A percentile compares a stretch with the other conserved stretches of the same genome.
Conservation (phyloP, 2,113 vertebrate species). For the Sigmodon hispidus region DNA sequence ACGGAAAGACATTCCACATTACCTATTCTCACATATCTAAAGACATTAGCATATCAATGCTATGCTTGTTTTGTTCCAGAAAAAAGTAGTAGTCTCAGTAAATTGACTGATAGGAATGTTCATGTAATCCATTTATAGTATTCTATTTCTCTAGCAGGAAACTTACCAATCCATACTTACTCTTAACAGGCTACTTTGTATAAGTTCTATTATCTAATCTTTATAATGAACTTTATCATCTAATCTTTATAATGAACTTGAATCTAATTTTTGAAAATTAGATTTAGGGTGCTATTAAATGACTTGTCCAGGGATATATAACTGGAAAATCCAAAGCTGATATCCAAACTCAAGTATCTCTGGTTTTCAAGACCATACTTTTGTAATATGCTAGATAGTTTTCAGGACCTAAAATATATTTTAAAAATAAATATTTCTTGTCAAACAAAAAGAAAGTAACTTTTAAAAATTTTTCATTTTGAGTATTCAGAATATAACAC, state of each 20-base stretch:
- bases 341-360: not conserved
- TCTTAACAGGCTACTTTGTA: slow-evolving; percentile 11
- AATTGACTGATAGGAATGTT: not conserved
- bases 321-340: slow-evolving; percentile 44
- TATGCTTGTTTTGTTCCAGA: slow-evolving; percentile 32
- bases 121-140: not conserved
- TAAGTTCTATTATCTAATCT: slow-evolving; percentile 15
- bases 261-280: too few species aligned
- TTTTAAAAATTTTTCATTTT: slow-evolving; percentile 1
- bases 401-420: not conserved
- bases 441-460: not conserved
- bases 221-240: not conserved
- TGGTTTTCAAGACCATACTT: not conserved
- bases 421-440: slow-evolving; percentile 14
- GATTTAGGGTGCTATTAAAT: not conserved
- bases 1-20: too few species aligned
- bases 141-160: not conserved
- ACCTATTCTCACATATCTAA: slow-evolving; percentile 3
- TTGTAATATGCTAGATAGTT: not conserved
- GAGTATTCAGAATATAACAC: not conserved
- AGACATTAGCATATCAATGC: slow-evolving; percentile 18
- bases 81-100: slow-evolving; percentile 19
- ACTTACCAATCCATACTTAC: slow-evolving; percentile 29
- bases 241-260: not conserved
- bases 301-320: not conserved